Base-by-base conservation (phyloP, 2,113 vertebrate species). In the Cinclus cinclus region DNA sequence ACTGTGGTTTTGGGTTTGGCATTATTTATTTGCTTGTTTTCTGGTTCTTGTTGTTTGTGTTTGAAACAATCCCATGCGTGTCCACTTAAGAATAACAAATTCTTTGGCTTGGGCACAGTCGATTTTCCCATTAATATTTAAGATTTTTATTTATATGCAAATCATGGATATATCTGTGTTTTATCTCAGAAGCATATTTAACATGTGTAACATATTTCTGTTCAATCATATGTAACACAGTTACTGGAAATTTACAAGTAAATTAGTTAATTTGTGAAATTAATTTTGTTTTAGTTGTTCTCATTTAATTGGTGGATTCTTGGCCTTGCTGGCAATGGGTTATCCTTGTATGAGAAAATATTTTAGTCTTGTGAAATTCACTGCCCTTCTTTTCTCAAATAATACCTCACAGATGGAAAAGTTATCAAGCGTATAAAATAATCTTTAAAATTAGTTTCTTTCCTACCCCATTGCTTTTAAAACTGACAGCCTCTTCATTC, bases 1-100 rank as follows among this genome's bases (percentile, higher is more conserved):
- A 30, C 7, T 47, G 41, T n/a, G 6, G 0, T 0, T 67, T 83
- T 53, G 7, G 14, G 3, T n/a, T 71, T 44, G 7, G 2, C 24
- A 33, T 28, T 58, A 8, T 28, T 37, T 52, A 15, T 8, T 65
- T 58, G 3, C 5, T 33, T 58, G 2, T 2, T 4, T 62, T 70
- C 56, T 17, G 5, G 3, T 28, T n/a, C 4, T 60, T 70, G 31
- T 25, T 76, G 11, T 56, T 31, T 60, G 11, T 6, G 2, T 55
- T 83, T 64, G 15, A 60, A 82, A 55, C 5, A 69, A 23, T 78
- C 10, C 1, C 1, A 12, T 46, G 2, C 35, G 78, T n/a, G 42
- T 19, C 7, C 2, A 15, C 20, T 56, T 74, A 52, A 73, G 20
- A 60, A 12, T n/a, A 35, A 55, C 5, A 53, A 94, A 59, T 77